A percentile compares a stretch with the other conserved stretches of the same genome.
Evolutionary conservation across 2,888 invertebrate species (phyloP).

Genomic region (Melipona beecheii): DNA sequence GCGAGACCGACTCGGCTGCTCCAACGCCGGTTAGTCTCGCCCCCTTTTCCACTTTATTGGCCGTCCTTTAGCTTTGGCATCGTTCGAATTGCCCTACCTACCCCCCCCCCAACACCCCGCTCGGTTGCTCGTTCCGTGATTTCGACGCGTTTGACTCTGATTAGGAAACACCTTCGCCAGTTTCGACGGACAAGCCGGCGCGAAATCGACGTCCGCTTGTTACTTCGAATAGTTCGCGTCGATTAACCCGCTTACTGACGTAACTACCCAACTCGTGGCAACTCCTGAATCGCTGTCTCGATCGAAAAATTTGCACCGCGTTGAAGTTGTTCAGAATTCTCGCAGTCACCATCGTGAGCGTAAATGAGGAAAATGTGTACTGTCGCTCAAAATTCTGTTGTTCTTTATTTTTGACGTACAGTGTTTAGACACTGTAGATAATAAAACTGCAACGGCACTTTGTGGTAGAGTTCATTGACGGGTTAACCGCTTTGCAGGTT

Average conservation of each 20-base stretch:
- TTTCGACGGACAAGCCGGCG: not conserved
- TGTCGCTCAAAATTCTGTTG: too few species aligned
- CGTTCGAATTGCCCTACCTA: constrained; percentile 53
- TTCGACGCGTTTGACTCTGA: constrained; percentile 40
- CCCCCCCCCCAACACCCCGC: too few species aligned
- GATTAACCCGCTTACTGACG: not conserved
- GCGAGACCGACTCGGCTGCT: constrained; percentile 54
- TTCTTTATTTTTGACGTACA: too few species aligned
- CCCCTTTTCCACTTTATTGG: constrained; percentile 68
- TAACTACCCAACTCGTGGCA: not conserved
- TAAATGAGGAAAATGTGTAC: too few species aligned
- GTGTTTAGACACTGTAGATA: too few species aligned
- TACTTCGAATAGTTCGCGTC: not conserved
- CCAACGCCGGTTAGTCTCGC: constrained; percentile 62
- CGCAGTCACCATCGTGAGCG: too few species aligned
- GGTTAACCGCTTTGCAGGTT: too few species aligned
- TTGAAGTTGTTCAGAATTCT: not conserved
- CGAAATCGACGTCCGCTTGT: not conserved
- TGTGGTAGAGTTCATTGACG: too few species aligned
- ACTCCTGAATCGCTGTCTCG: not conserved
- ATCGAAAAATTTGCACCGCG: not conserved
- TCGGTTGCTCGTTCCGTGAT: constrained; percentile 43
- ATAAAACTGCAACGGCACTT: too few species aligned
- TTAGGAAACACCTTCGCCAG: constrained; percentile 29
- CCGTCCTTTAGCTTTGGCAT: constrained; percentile 41